Conservation (phyloP, 2,113 vertebrate species). For the Peromyscus leucopus region DNA sequence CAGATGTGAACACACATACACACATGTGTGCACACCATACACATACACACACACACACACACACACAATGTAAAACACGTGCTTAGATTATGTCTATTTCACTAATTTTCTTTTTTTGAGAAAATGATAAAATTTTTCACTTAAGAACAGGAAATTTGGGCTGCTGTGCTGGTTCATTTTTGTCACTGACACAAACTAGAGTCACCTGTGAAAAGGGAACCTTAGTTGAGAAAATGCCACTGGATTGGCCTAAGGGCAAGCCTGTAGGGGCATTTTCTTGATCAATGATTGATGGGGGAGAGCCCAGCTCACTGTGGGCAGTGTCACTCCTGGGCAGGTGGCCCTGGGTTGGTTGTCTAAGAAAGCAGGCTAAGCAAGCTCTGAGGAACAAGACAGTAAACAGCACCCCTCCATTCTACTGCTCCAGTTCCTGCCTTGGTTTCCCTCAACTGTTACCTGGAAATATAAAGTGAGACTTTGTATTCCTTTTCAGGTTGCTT, state of each 20-base stretch:
- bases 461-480: neutral
- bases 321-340: neutral
- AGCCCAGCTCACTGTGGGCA: neutral
- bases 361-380: neutral
- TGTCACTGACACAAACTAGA: neutral
- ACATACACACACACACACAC: neutral
- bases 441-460: neutral
- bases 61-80: neutral
- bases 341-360: neutral
- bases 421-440: neutral
- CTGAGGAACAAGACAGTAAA: neutral
- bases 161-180: neutral
- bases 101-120: neutral
- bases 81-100: slow-evolving; percentile 6
- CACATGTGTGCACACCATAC: neutral
- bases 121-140: slow-evolving; percentile 9
- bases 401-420: neutral
- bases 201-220: neutral
- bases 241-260: neutral
- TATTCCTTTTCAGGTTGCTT: neutral
- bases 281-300: neutral
- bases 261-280: neutral
- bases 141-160: neutral
- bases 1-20: neutral
- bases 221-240: neutral